These are phyloP conservation scores for Diadromus collaris DNA, from an alignment of 2,888 invertebrate genomes.

Conservation along the genomic window DNA sequence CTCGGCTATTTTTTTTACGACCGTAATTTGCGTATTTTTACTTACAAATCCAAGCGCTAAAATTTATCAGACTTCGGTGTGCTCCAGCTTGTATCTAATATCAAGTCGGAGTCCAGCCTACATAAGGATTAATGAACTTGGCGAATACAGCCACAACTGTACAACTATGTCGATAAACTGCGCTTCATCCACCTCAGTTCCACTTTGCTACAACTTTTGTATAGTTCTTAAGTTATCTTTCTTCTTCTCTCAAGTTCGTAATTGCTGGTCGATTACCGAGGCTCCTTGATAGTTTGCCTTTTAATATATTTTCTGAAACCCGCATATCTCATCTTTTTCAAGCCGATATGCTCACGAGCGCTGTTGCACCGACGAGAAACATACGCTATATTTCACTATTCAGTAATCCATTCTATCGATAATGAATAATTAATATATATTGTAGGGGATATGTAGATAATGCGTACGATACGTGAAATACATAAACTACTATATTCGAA, in stretches of 20 bases:
- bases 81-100: background rate
- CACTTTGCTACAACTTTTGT: conserved; percentile 23
- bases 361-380: conserved; percentile 21
- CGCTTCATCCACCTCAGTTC: background rate
- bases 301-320: conserved; percentile 31
- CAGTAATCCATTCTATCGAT: conserved; percentile 29
- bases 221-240: conserved; percentile 15
- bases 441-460: conserved; percentile 19
- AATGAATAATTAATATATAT: conserved; percentile 21
- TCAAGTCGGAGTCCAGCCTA: background rate
- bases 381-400: conserved; percentile 44
- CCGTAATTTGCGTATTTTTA: background rate
- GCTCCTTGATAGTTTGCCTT: background rate
- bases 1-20: background rate
- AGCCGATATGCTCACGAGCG: background rate
- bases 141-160: conserved; percentile 30
- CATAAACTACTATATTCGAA: conserved; percentile 33
- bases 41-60: background rate
- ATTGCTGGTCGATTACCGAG: conserved; percentile 36
- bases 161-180: conserved; percentile 9
- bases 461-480: conserved; percentile 28
- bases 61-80: conserved; percentile 10
- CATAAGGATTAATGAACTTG: conserved; percentile 30
- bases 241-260: conserved; percentile 15
- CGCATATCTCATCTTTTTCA: conserved; percentile 52